Evolutionary conservation across 1,140 invertebrate species (phyloP).

Genomic region (Coelopa frigida): DNA sequence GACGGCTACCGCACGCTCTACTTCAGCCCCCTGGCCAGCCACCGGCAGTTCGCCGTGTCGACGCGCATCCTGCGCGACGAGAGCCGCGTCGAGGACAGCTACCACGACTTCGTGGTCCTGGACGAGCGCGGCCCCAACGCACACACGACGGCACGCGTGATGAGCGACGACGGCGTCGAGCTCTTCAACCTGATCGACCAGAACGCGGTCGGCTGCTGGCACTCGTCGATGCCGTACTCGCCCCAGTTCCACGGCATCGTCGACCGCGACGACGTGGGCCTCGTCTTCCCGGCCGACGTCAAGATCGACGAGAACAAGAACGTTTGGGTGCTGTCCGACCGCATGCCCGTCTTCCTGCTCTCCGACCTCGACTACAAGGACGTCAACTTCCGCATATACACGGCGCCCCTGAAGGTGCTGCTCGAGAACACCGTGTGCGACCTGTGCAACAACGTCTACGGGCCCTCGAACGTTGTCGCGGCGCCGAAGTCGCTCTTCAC

Average conservation of each 20-base stretch:
- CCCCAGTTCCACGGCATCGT: conserved; percentile 62
- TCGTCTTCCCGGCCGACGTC: conserved; percentile 71
- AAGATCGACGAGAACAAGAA: conserved; percentile 60
- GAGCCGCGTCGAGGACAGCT: conserved; percentile 57
- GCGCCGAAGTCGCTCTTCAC: conserved; percentile 17
- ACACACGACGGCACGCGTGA: conserved; percentile 63
- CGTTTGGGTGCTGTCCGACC: conserved; percentile 71
- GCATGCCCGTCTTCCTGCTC: conserved; percentile 69
- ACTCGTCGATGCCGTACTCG: conserved; percentile 56
- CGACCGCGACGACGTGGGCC: conserved; percentile 63
- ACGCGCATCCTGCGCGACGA: conserved; percentile 63
- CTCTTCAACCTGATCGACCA: conserved; percentile 70
- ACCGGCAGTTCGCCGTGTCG: conserved; percentile 69
- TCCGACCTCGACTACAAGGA: conserved; percentile 65
- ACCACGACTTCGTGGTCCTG: conserved; percentile 62
- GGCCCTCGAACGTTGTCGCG: conserved; percentile 26
- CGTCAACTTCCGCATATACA: conserved; percentile 69
- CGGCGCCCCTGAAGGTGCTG: conserved; percentile 55
- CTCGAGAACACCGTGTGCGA: conserved; percentile 67
- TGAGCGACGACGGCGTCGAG: conserved; percentile 65
- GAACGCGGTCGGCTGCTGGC: conserved; percentile 76
- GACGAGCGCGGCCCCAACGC: conserved; percentile 58
- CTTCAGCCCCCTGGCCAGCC: conserved; percentile 69
- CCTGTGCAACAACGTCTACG: conserved; percentile 33
- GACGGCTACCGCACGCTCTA: conserved; percentile 64